Percentiles rank a stretch among this genome's conserved stretches.
Conservation (phyloP, 2,888 invertebrate species). For the Coronaproctus castanopsis region DNA sequence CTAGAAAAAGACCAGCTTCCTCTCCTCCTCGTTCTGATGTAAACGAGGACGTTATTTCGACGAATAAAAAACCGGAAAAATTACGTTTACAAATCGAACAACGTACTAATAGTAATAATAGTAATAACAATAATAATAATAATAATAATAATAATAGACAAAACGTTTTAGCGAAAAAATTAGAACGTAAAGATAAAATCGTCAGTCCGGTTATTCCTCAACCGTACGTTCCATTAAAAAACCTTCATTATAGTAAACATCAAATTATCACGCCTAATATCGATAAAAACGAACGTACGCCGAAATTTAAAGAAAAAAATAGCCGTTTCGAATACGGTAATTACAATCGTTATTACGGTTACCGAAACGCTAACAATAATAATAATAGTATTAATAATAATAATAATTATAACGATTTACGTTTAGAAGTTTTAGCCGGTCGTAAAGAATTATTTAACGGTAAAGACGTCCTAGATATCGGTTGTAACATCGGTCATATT, state of each 20-base stretch:
- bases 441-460: slow-evolving; percentile 64
- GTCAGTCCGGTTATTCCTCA: slow-evolving; percentile 82
- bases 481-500: slow-evolving; percentile 92
- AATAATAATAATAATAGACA: too few species aligned
- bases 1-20: too few species aligned
- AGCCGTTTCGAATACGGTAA: slow-evolving; percentile 83
- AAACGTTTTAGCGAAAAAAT: background rate
- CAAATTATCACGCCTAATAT: slow-evolving; percentile 16
- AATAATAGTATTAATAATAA: too few species aligned
- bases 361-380: slow-evolving; percentile 57
- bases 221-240: slow-evolving; percentile 35
- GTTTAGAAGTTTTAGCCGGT: slow-evolving; percentile 59
- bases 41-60: background rate
- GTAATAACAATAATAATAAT: background rate
- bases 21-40: background rate
- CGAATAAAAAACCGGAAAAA: background rate
- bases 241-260: slow-evolving; percentile 17
- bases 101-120: background rate
- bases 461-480: slow-evolving; percentile 86
- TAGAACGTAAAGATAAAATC: slow-evolving; percentile 61
- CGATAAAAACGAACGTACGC: slow-evolving; percentile 28
- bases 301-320: slow-evolving; percentile 53
- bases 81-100: background rate
- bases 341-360: slow-evolving; percentile 80
- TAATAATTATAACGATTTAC: slow-evolving; percentile 64